These are phyloP conservation scores for Gopherus evgoodei DNA, from an alignment of 2,113 vertebrate species.

Conservation along the genomic window DNA sequence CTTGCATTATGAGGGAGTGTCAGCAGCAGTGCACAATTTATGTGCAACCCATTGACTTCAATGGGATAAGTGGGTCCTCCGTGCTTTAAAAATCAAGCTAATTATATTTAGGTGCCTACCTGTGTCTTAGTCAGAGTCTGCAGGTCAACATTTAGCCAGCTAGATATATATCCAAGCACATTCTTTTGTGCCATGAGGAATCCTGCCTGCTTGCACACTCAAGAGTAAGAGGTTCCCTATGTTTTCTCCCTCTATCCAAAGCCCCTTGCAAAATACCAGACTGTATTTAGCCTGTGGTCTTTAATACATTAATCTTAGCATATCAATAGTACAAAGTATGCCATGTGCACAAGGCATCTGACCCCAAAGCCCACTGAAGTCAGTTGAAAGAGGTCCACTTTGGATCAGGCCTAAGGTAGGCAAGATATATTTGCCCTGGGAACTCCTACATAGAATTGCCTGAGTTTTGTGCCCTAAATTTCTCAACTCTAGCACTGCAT, in stretches of 20 bases:
- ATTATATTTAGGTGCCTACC: not conserved
- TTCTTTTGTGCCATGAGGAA: not conserved
- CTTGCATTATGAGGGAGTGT: fast-evolving
- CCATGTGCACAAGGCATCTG: not conserved
- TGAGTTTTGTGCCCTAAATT: constrained; percentile 42
- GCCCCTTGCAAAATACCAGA: not conserved
- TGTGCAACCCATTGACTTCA: not conserved
- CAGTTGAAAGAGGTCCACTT: not conserved
- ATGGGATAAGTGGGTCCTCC: not conserved
- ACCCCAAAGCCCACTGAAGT: not conserved
- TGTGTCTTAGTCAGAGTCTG: not conserved
- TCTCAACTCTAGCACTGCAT: not conserved
- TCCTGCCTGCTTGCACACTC: not conserved
- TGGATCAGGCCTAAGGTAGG: not conserved
- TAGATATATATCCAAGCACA: not conserved
- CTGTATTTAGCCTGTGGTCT: not conserved
- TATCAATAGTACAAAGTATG: not conserved
- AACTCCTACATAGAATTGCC: constrained; percentile 22
- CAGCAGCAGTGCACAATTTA: not conserved
- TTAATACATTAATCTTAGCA: not conserved
- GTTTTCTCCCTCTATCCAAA: not conserved
- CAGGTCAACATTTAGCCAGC: not conserved
- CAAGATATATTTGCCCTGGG: not conserved
- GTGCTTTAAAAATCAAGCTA: not conserved
- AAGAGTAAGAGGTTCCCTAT: not conserved